Evolutionary conservation across 1,140 invertebrate species (phyloP).

Genomic region (Drosophila nikananu): DNA sequence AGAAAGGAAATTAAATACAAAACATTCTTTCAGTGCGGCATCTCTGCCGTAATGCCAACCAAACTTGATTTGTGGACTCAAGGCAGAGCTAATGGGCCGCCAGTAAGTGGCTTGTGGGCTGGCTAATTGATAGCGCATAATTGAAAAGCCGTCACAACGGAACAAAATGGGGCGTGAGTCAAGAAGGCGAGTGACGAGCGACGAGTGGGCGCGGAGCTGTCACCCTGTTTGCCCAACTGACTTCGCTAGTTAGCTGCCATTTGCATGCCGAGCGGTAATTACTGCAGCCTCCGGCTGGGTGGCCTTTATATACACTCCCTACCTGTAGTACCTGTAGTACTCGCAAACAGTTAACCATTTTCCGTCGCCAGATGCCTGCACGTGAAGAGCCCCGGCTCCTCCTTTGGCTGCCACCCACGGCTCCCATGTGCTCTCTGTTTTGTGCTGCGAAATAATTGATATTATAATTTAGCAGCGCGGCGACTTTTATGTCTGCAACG

Average conservation of each 20-base stretch:
- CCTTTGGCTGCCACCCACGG: not conserved
- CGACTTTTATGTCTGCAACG: conserved; percentile 58
- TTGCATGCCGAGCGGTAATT: conserved; percentile 58
- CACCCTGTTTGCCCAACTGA: conserved; percentile 35
- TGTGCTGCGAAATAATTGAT: conserved; percentile 64
- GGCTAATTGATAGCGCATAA: conserved; percentile 52
- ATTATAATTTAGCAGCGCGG: conserved; percentile 64
- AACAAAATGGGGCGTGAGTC: conserved; percentile 20
- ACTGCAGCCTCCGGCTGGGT: conserved; percentile 31
- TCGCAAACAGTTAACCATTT: conserved; percentile 31
- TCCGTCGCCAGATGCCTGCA: conserved; percentile 31
- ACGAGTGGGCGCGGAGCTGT: conserved; percentile 17
- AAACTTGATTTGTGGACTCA: conserved; percentile 11
- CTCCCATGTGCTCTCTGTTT: conserved; percentile 23
- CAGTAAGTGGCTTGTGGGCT: conserved; percentile 37
- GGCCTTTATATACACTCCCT: conserved; percentile 4
- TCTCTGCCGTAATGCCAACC: not conserved
- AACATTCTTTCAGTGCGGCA: conserved; percentile 4
- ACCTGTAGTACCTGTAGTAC: conserved; percentile 17
- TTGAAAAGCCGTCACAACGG: conserved; percentile 43
- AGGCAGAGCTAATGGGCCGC: conserved; percentile 29
- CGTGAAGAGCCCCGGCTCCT: conserved; percentile 24
- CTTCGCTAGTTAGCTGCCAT: conserved; percentile 51
- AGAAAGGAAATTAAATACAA: not conserved
- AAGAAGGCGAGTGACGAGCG: not conserved